Conservation (phyloP, 2,113 vertebrate species). For the Tyrannus savana region DNA sequence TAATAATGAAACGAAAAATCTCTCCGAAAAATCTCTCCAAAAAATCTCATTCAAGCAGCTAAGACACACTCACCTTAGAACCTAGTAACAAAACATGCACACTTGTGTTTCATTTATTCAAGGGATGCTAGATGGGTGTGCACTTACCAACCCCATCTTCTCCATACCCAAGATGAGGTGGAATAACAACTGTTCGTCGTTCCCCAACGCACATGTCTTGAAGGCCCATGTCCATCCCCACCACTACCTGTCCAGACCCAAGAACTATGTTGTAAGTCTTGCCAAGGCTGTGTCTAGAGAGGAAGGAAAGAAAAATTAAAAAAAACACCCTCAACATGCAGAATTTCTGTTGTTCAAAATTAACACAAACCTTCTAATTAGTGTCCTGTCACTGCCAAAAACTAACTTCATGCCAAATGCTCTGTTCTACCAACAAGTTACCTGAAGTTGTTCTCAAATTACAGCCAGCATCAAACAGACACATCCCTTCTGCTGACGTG, state of each 20-base stretch:
- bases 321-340: not conserved
- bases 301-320: not conserved
- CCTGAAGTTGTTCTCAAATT: not conserved
- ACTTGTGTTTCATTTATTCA: not conserved
- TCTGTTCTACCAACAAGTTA: not conserved
- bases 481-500: not conserved
- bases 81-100: not conserved
- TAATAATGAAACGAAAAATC: not conserved
- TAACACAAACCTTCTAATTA: not conserved
- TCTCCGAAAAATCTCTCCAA: not conserved
- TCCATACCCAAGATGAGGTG: slow-evolving; percentile 94
- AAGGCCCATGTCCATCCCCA: slow-evolving; percentile 95
- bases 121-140: not conserved
- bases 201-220: slow-evolving; percentile 95
- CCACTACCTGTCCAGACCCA: slow-evolving; percentile 90
- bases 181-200: slow-evolving; percentile 85
- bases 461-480: not conserved
- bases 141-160: slow-evolving; percentile 93
- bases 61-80: not conserved
- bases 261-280: slow-evolving; percentile 96
- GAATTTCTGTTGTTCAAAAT: not conserved
- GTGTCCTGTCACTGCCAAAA: not conserved
- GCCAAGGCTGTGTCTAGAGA: slow-evolving; percentile 86
- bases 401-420: not conserved
- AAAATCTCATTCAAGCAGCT: not conserved